A percentile compares a stretch with the other conserved stretches of the same genome.
phyloP scores from a whole-genome alignment of 2,113 vertebrate genomes.

The Anarrhichthys ocellatus region DNA sequence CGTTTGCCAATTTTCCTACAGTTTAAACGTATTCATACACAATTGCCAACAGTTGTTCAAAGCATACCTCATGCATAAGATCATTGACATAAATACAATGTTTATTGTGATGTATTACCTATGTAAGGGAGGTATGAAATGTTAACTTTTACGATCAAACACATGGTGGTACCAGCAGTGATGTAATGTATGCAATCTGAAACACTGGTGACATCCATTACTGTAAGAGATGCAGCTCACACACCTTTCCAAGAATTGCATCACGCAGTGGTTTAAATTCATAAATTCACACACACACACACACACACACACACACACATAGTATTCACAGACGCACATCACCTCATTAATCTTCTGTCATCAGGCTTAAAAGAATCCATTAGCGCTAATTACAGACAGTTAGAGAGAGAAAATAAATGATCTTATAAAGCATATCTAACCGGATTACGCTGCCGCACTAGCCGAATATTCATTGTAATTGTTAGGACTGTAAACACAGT shows the following conservation, averaged over 20 bases:
- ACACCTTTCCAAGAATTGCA: constrained; percentile 9
- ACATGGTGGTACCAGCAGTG: background rate
- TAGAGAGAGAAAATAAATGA: constrained; percentile 55
- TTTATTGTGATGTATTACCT: constrained; percentile 30
- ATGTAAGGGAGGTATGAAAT: constrained; percentile 2
- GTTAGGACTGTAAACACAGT: constrained; percentile 26
- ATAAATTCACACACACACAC: constrained; percentile 2
- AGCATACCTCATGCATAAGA: constrained; percentile 38
- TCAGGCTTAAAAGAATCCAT: constrained; percentile 65
- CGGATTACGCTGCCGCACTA: constrained; percentile 43
- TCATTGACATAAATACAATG: constrained; percentile 28
- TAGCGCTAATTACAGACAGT: constrained; percentile 69
- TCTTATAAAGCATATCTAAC: constrained; percentile 50
- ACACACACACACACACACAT: constrained; percentile 7
- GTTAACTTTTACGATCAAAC: constrained; percentile 31
- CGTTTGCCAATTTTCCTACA: constrained; percentile 27
- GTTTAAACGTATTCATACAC: constrained; percentile 2
- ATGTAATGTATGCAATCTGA: constrained; percentile 27
- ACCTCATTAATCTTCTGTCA: constrained; percentile 63
- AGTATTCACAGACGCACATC: constrained; percentile 36
- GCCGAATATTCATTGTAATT: constrained; percentile 27
- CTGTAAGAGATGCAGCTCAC: constrained; percentile 1
- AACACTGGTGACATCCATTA: background rate
- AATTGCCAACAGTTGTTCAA: constrained; percentile 10
- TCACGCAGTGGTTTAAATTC: constrained; percentile 46